Evolutionary conservation across 35 echinoderm and acorn worm genomes (phyloP), one percentile per base, ranked within the genome.

Genomic region (Stichopus chloronotus): DNA sequence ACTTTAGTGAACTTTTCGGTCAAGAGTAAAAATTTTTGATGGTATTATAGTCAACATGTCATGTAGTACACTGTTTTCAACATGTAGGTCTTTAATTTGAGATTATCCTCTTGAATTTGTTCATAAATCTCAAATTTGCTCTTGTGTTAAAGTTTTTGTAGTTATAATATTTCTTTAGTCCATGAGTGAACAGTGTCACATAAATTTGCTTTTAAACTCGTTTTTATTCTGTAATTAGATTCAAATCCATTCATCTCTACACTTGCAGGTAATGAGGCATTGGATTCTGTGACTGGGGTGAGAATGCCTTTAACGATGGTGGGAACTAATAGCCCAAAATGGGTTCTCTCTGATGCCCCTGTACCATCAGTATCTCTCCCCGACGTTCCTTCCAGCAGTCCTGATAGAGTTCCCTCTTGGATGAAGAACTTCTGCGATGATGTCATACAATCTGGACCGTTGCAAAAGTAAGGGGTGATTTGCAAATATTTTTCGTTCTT

Each of bases 281-380:
- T 52, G 25, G 90, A 95, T 90, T 92, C 24, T 69, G 23, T 90
- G 16, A 21, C 25, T 60, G 91, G 94, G 14, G 24, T 72, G 17
- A 83, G 59, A 16, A 54, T 92, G 52, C 59, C 72, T 13, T 72
- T 92, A 5, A 24, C 83, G 76, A 86, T 78, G 17, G 79, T 78
- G 63, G 87, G 84, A 9, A 76, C 78, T 23, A 77, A 56, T 52
- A 86, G 79, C 7, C 94, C 94, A 88, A 56, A 60, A 7, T 92
- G 90, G 90, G 23, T 78, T 60, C 83, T 72, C 12, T 92, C 93
- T n/a, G 95, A 96, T 80, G 90, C 93, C 77, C 90, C 95, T 72
- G n/a, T 91, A 85, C 93, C 79, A 69, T 61, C 59, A 23, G 78
- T 91, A 9, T 53, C 92, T 56, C 52, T 52, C 14, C 43, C 10